Evolutionary conservation across 2,888 invertebrate genomes (phyloP).

Genomic region (Hemaris fuciformis): DNA sequence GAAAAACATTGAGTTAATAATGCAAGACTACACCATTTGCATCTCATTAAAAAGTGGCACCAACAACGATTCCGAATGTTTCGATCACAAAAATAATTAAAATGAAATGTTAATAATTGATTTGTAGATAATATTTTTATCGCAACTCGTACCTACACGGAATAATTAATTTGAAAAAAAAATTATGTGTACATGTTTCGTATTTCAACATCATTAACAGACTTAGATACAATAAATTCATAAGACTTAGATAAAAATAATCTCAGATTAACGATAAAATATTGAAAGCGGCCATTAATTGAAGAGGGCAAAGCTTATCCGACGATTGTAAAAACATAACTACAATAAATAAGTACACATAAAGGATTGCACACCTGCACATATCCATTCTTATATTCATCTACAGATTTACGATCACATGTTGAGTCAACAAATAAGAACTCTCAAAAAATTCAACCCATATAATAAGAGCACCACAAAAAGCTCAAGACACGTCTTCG

Average conservation of each 20-base stretch:
- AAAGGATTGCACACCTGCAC: constrained; percentile 77
- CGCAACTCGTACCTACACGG: too few relatives aligned
- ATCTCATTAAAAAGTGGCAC: too few relatives aligned
- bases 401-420: constrained; percentile 75
- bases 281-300: not conserved
- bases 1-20: too few relatives aligned
- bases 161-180: not conserved
- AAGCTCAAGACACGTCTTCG: constrained; percentile 72
- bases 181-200: not conserved
- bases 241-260: too few relatives aligned
- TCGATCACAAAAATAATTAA: too few relatives aligned
- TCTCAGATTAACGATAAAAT: too few relatives aligned
- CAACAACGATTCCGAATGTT: too few relatives aligned
- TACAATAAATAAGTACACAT: constrained; percentile 23
- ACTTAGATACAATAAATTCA: too few relatives aligned
- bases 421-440: constrained; percentile 77
- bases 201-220: not conserved
- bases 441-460: constrained; percentile 73
- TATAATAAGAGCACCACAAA: constrained; percentile 76
- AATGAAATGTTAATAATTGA: too few relatives aligned
- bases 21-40: too few relatives aligned
- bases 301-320: not conserved
- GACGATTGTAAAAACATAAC: not conserved
- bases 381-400: constrained; percentile 61
- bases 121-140: too few relatives aligned